A percentile compares a stretch with the other conserved stretches of the same genome.
phyloP scores from a whole-genome alignment of 2,888 invertebrate species.

The Noctua pronuba region DNA sequence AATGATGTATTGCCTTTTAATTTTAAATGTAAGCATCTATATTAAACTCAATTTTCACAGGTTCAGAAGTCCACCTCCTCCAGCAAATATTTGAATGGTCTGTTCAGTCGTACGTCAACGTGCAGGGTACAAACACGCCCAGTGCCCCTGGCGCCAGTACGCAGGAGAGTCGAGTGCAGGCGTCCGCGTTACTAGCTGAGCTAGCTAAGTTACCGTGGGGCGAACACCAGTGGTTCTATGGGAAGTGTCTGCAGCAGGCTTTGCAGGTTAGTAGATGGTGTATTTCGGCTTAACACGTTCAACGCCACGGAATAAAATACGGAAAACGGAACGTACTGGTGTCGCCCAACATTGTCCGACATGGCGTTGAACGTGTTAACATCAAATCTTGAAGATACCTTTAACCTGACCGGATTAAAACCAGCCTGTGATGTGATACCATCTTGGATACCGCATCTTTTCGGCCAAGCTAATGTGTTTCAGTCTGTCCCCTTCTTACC shows the following conservation, averaged over 20 bases:
- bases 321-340: too few species aligned
- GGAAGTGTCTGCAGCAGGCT: slow-evolving; percentile 68
- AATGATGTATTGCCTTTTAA: not conserved
- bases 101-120: slow-evolving; percentile 65
- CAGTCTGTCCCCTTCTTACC: not conserved
- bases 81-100: slow-evolving; percentile 80
- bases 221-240: slow-evolving; percentile 78
- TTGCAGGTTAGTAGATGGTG: slow-evolving; percentile 72
- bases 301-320: too few species aligned
- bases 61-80: slow-evolving; percentile 74
- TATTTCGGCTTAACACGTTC: not conserved
- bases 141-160: slow-evolving; percentile 13
- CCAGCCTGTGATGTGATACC: not conserved
- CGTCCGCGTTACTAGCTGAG: slow-evolving; percentile 72
- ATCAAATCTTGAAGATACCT: not conserved
- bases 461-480: not conserved
- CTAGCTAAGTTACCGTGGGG: slow-evolving; percentile 78
- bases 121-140: slow-evolving; percentile 28
- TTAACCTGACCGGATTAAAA: not conserved
- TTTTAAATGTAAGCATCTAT: not conserved
- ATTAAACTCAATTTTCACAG: slow-evolving; percentile 56
- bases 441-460: not conserved
- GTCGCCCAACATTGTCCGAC: too few species aligned
- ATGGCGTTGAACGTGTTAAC: too few species aligned
- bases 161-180: slow-evolving; percentile 72